Evolutionary conservation across 2,113 vertebrate species (phyloP).

Genomic region (Onychostruthus taczanowskii): DNA sequence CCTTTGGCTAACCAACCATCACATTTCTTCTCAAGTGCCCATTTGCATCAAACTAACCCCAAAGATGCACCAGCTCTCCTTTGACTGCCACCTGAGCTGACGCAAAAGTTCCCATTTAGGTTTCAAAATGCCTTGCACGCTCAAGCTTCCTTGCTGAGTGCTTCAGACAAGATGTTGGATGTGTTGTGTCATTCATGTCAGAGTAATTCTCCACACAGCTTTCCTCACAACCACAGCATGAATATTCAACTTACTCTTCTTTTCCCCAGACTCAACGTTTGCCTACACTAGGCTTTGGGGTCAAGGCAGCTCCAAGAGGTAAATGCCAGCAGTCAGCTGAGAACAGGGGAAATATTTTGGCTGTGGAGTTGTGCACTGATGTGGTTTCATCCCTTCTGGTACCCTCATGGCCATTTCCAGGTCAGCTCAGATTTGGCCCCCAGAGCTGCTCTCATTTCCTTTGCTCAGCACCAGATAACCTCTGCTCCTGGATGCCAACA

Average conservation of each 20-base stretch:
- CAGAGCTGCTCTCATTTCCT: background rate
- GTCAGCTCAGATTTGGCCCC: background rate
- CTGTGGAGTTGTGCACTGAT: background rate
- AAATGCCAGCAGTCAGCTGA: background rate
- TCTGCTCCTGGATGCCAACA: background rate
- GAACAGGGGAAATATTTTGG: background rate
- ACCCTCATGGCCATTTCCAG: background rate
- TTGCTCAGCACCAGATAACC: background rate
- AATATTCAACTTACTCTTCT: constrained; percentile 9
- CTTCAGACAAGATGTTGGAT: constrained; percentile 13
- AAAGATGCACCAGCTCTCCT: constrained; percentile 12
- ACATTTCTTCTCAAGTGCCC: constrained; percentile 38
- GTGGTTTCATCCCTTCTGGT: background rate
- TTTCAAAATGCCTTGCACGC: background rate
- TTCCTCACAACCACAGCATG: background rate
- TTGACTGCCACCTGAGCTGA: constrained; percentile 6
- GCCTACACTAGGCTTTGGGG: background rate
- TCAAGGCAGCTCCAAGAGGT: background rate
- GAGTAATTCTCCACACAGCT: background rate
- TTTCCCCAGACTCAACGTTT: background rate
- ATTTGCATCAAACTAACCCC: constrained; percentile 44
- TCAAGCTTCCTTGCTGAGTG: background rate
- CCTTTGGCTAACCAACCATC: constrained; percentile 47
- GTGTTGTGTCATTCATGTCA: constrained; percentile 19
- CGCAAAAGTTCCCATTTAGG: background rate